phyloP scores from a whole-genome alignment of 2,797 vertebrate species.

The Tapirus indicus region DNA sequence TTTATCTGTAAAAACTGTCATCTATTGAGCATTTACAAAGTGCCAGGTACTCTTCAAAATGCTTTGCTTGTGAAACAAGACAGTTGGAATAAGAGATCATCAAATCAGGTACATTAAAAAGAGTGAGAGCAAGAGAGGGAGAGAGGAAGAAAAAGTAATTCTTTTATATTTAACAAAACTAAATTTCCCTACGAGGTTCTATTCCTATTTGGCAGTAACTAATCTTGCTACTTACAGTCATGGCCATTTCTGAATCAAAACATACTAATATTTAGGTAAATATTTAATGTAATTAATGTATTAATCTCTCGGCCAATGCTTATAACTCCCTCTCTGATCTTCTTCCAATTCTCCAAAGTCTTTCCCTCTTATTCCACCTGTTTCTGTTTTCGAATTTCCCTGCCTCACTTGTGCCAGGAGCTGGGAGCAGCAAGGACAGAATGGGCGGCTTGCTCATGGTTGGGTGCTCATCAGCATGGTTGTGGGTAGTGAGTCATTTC shows the following conservation, averaged over 20 bases:
- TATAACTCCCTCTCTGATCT: not conserved
- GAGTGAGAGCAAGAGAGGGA: not conserved
- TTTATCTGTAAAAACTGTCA: not conserved
- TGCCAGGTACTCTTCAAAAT: not conserved
- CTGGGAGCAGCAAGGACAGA: slow-evolving; percentile 33
- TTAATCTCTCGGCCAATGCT: not conserved
- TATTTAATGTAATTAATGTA: not conserved
- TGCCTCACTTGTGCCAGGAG: not conserved
- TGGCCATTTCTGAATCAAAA: not conserved
- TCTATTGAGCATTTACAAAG: not conserved
- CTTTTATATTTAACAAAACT: not conserved
- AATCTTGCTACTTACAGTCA: not conserved
- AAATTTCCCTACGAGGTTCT: not conserved
- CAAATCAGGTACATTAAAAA: not conserved
- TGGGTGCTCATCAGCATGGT: not conserved
- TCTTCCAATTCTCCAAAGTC: not conserved
- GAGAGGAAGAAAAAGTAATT: not conserved
- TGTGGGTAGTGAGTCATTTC: not conserved
- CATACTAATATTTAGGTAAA: not conserved
- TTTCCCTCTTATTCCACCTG: not conserved
- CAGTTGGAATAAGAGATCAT: not conserved
- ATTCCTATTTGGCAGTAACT: not conserved
- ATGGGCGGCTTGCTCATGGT: not conserved
- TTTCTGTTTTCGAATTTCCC: not conserved
- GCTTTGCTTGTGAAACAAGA: not conserved